Evolutionary conservation across 2,888 invertebrate species (phyloP).

Genomic region (Tupiocoris notatus): DNA sequence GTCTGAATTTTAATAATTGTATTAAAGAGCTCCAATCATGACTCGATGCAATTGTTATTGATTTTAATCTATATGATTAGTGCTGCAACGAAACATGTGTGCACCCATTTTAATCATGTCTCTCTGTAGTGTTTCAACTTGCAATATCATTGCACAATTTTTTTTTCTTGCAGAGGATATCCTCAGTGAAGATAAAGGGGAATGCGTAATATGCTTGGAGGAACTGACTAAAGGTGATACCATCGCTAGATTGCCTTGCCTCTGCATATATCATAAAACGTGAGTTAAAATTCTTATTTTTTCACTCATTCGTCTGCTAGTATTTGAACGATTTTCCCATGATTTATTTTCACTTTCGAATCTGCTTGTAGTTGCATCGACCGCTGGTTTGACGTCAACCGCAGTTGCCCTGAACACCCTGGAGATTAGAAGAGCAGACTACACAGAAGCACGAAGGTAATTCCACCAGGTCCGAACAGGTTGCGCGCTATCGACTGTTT

Average conservation of each 20-base stretch:
- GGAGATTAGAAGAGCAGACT: constrained; percentile 68
- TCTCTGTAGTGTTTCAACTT: background rate
- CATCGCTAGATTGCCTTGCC: constrained; percentile 97
- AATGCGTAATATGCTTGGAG: constrained; percentile 98
- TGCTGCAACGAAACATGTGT: no score
- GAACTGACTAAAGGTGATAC: constrained; percentile 93
- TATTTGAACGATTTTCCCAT: background rate
- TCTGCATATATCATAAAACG: constrained; percentile 93
- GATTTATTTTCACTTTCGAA: no score
- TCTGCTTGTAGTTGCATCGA: constrained; percentile 92
- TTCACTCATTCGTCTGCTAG: no score
- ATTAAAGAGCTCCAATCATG: no score
- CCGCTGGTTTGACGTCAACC: constrained; percentile 98
- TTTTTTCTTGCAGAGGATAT: constrained; percentile 88
- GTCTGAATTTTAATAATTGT: no score
- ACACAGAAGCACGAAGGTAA: no score
- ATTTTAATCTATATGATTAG: no score
- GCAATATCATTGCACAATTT: constrained; percentile 3
- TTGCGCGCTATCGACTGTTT: no score
- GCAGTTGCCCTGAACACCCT: constrained; percentile 98
- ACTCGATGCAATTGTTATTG: no score
- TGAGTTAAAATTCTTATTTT: constrained; percentile 30
- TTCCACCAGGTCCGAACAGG: no score
- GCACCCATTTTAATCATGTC: no score
- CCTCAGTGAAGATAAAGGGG: constrained; percentile 92